phyloP scores from a whole-genome alignment of 2,888 invertebrate genomes.

The Drosophila gaucha region DNA sequence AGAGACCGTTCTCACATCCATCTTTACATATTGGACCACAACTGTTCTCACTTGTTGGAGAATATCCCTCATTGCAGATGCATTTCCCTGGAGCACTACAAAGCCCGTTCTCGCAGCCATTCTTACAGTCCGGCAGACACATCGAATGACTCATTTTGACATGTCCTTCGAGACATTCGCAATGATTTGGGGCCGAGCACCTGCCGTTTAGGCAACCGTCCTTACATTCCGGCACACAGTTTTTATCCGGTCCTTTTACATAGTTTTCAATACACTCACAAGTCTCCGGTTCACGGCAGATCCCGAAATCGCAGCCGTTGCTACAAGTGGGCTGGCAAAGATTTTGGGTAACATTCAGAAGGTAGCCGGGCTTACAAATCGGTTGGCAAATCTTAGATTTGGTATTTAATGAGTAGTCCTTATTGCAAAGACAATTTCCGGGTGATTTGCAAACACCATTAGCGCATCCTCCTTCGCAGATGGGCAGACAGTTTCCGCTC shows the following conservation, averaged over 20 bases:
- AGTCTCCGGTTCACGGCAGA: constrained; percentile 47
- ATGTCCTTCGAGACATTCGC: constrained; percentile 88
- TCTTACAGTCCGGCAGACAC: constrained; percentile 77
- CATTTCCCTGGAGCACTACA: constrained; percentile 21
- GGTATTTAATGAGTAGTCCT: constrained; percentile 84
- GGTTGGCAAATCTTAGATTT: constrained; percentile 77
- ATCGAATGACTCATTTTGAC: neutral
- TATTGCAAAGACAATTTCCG: constrained; percentile 86
- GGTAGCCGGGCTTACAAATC: constrained; percentile 44
- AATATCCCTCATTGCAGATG: constrained; percentile 24
- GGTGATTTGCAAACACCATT: constrained; percentile 85
- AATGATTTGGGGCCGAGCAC: constrained; percentile 89
- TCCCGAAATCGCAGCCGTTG: constrained; percentile 56
- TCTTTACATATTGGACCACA: constrained; percentile 16
- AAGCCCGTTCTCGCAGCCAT: constrained; percentile 16
- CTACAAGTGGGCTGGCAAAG: constrained; percentile 51
- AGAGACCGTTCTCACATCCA: constrained; percentile 30
- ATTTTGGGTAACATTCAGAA: constrained; percentile 19
- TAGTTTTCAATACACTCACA: constrained; percentile 48
- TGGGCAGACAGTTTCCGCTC: constrained; percentile 70
- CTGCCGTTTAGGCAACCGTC: constrained; percentile 80
- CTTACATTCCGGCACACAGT: constrained; percentile 58
- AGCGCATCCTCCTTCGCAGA: constrained; percentile 73
- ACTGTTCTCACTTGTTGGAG: neutral
- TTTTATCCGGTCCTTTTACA: constrained; percentile 30